Evolutionary conservation across 2,888 invertebrate species (phyloP), one percentile per base, ranked within the genome.

Genomic region (Tipula unca): DNA sequence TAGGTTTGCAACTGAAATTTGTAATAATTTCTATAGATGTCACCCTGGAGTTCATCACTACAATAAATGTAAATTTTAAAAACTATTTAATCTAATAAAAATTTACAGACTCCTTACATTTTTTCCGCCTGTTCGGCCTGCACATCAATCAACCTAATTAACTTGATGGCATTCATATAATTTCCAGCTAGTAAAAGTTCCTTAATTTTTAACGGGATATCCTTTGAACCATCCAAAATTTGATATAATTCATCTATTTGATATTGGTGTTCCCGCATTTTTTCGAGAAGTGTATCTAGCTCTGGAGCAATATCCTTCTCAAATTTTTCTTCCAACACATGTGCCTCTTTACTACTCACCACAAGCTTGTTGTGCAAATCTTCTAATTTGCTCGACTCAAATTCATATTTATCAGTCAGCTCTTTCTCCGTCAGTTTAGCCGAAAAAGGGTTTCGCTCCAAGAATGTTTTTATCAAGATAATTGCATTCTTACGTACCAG

Each of bases 361-460:
- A 91, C 93, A 92, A 95, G 87, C 90, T 92, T 87, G 89, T 92
- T 87, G 89, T 89, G 86, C 89, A 91, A 86, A 89, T 92, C 83
- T 89, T 91, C 89, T 88, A 91, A 89, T 86, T 89, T 89, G 86
- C 89, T 86, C 86, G 88, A 89, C 88, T 91, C 89, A 86, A 89
- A 89, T 29, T 92, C 90, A 87, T 93, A 92, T 87, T 94, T 92
- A 85, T 94, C 93, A 54, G 94, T 92, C 25, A 96, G 90, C 87
- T 94, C 94, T 85, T 92, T 92, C 4, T 90, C 86, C 0, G 90
- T 89, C 0, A 90, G 86, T 85, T 86, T 94, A 0, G 95, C 94
- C n/a, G 96, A 94, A 90, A 95, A 98, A 3, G 96, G 96, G 91
- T 99, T 98, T 87, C 94, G 93, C 89, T 96, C 94, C 69, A 99